Percentiles rank a stretch among this genome's conserved stretches.
These are phyloP conservation scores for Benthosema pterotum DNA, from an alignment of 2,797 vertebrate species.

Conservation along the genomic window DNA sequence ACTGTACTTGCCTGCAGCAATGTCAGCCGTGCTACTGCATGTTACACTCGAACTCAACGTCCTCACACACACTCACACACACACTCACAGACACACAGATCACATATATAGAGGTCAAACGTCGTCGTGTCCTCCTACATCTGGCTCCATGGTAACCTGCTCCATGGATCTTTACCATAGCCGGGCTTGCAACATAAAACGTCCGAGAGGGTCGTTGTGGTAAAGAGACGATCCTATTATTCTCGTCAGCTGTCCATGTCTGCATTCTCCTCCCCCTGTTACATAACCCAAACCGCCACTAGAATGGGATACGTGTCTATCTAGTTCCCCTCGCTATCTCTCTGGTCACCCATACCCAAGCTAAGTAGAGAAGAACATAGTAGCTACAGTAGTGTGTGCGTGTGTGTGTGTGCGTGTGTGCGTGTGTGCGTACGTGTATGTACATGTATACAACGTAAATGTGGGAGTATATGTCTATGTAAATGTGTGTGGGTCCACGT, in stretches of 20 bases:
- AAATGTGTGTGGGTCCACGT: constrained; percentile 4
- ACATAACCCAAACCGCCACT: constrained; percentile 43
- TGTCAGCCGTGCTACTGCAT: constrained; percentile 83
- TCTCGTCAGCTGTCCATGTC: constrained; percentile 83
- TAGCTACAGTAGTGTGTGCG: constrained; percentile 43
- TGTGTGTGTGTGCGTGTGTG: constrained; percentile 26
- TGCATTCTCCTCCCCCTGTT: constrained; percentile 73
- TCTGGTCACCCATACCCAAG: constrained; percentile 57
- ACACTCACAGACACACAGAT: constrained; percentile 78
- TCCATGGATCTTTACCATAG: constrained; percentile 83
- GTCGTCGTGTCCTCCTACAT: constrained; percentile 71
- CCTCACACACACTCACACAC: constrained; percentile 78
- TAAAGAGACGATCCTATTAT: constrained; percentile 77
- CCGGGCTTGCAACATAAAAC: constrained; percentile 71
- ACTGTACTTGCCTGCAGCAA: constrained; percentile 81
- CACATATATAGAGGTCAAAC: constrained; percentile 84
- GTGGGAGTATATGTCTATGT: constrained; percentile 28
- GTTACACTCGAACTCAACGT: constrained; percentile 79
- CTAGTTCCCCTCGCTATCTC: constrained; percentile 40
- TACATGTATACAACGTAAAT: constrained; percentile 1
- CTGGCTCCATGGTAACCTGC: constrained; percentile 62
- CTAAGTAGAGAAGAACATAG: constrained; percentile 58
- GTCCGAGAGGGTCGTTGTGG: constrained; percentile 69
- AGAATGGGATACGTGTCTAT: constrained; percentile 61
- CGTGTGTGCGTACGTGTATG: constrained; percentile 27